Conservation (phyloP, 2,113 vertebrate species). For the Mastomys coucha region DNA sequence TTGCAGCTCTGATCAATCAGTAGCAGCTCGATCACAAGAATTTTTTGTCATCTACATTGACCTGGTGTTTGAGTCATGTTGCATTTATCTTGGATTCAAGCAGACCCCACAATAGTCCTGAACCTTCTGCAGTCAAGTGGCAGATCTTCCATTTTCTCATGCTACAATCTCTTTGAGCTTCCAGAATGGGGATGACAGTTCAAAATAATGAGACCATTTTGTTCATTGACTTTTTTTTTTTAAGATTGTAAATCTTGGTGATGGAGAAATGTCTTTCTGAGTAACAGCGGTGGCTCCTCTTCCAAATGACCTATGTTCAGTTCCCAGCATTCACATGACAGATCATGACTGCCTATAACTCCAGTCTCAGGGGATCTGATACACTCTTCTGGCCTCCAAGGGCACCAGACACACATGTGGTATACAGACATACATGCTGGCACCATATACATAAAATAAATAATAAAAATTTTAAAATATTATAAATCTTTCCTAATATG, state of each 20-base stretch:
- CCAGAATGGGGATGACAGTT: not conserved
- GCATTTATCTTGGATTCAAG: no score
- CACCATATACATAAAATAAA: not conserved
- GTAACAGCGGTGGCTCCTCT: not conserved
- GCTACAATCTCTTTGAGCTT: not conserved
- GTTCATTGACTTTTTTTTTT: not conserved
- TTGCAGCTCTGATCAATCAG: no score
- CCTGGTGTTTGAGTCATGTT: no score
- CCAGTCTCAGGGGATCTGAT: no score
- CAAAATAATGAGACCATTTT: not conserved
- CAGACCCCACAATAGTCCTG: no score
- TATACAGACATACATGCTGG: not conserved
- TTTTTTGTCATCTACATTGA: no score
- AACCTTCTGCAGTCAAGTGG: not conserved
- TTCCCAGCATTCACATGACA: no score
- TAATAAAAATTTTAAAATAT: not conserved
- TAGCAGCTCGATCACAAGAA: no score
- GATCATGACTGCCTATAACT: no score
- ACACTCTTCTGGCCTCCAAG: no score
- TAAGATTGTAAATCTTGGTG: not conserved
- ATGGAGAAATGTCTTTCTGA: not conserved
- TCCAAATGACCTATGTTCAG: not conserved
- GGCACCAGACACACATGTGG: not conserved
- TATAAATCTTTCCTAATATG: not conserved
- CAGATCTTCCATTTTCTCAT: not conserved